phyloP scores from a whole-genome alignment of 2,888 invertebrate species.

The Scrobipalpa atriplicella region DNA sequence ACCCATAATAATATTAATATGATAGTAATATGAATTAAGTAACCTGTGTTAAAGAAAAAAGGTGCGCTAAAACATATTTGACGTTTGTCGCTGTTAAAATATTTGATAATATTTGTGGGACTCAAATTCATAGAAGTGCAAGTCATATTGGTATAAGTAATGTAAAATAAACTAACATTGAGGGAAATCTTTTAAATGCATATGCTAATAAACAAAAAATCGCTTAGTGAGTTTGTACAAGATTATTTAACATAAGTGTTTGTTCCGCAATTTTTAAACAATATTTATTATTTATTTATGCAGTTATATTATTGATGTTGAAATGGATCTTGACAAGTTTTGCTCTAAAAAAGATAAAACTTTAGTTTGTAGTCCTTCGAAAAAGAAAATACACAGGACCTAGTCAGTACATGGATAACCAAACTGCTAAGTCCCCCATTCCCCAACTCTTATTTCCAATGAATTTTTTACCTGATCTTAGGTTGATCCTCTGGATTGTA shows the following conservation, averaged over 20 bases:
- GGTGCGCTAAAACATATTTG: too few relatives aligned
- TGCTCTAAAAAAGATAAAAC: background rate
- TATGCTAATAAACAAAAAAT: background rate
- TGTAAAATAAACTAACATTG: slow-evolving; percentile 2
- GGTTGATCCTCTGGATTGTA: slow-evolving; percentile 93
- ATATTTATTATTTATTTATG: background rate
- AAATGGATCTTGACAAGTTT: too few relatives aligned
- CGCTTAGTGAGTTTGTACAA: background rate
- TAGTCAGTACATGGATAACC: background rate
- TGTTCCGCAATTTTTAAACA: slow-evolving; percentile 3
- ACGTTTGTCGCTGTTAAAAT: too few relatives aligned
- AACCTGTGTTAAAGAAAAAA: too few relatives aligned
- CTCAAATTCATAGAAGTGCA: background rate
- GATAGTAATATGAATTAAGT: too few relatives aligned
- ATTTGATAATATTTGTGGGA: background rate
- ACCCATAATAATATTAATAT: too few relatives aligned
- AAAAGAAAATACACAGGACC: background rate
- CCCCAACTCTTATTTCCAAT: too few relatives aligned
- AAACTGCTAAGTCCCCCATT: too few relatives aligned
- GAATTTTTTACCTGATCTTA: slow-evolving; percentile 83
- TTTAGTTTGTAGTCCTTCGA: too few relatives aligned
- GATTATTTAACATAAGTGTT: background rate
- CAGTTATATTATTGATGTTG: background rate
- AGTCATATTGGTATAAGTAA: background rate
- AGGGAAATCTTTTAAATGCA: background rate